These are phyloP conservation scores for Itoplectis maculator DNA, from an alignment of 2,888 invertebrate genomes.

Conservation along the genomic window DNA sequence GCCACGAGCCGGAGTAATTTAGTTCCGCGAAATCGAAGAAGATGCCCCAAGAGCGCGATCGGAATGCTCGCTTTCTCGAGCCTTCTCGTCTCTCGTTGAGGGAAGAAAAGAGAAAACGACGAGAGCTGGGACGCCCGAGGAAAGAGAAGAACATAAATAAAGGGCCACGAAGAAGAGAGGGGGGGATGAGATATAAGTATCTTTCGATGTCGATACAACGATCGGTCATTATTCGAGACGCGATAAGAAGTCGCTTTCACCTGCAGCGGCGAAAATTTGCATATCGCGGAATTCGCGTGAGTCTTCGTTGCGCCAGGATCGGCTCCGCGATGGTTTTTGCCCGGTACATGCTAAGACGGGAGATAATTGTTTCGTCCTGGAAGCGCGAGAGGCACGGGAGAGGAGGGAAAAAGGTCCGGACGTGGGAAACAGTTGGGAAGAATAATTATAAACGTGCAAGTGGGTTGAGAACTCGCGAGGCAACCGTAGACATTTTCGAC, in stretches of 20 bases:
- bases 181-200: slow-evolving; percentile 65
- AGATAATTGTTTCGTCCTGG: slow-evolving; percentile 61
- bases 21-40: slow-evolving; percentile 69
- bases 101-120: background rate
- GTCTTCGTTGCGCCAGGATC: slow-evolving; percentile 19
- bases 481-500: too few species aligned
- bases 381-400: background rate
- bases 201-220: slow-evolving; percentile 66
- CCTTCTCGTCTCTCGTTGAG: slow-evolving; percentile 34
- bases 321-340: slow-evolving; percentile 32
- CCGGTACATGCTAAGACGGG: slow-evolving; percentile 50
- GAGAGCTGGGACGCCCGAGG: slow-evolving; percentile 38
- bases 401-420: background rate
- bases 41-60: slow-evolving; percentile 56
- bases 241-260: slow-evolving; percentile 59
- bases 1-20: slow-evolving; percentile 66
- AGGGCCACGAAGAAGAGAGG: slow-evolving; percentile 25
- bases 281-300: slow-evolving; percentile 63
- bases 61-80: slow-evolving; percentile 62
- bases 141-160: slow-evolving; percentile 42
- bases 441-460: too few species aligned
- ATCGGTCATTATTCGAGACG: slow-evolving; percentile 65
- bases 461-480: too few species aligned
- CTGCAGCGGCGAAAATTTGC: slow-evolving; percentile 49
- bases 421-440: slow-evolving; percentile 33